Evolutionary conservation across 2,888 invertebrate genomes (phyloP).

Genomic region (Cheilosia scutellata): DNA sequence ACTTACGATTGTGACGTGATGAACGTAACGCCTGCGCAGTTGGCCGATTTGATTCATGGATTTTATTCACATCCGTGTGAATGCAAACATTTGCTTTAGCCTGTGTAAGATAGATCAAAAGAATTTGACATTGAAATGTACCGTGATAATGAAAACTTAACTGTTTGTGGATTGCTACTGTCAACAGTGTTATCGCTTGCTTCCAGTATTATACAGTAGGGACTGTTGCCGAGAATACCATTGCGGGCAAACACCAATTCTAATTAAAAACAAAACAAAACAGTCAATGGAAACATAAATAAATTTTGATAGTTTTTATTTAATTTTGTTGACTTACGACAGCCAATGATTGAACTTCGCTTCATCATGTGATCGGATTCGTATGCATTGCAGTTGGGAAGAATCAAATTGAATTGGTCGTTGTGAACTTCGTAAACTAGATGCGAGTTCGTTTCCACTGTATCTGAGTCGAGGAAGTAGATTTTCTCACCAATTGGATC

Average conservation of each 20-base stretch:
- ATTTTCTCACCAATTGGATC: slow-evolving; percentile 81
- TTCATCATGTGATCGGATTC: slow-evolving; percentile 82
- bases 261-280: slow-evolving; percentile 61
- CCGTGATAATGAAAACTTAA: slow-evolving; percentile 62
- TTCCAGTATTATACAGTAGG: slow-evolving; percentile 85
- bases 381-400: slow-evolving; percentile 81
- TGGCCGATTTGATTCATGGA: slow-evolving; percentile 81
- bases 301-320: not conserved
- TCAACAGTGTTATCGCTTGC: slow-evolving; percentile 85
- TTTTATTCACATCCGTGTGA: slow-evolving; percentile 80
- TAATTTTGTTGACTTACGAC: slow-evolving; percentile 80
- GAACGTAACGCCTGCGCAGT: slow-evolving; percentile 80
- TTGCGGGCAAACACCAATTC: slow-evolving; percentile 81
- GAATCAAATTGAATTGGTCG: slow-evolving; percentile 80
- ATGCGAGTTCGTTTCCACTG: slow-evolving; percentile 81
- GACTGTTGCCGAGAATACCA: slow-evolving; percentile 81
- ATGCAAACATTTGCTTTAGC: slow-evolving; percentile 84
- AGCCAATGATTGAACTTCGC: slow-evolving; percentile 82
- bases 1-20: slow-evolving; percentile 77
- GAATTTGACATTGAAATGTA: slow-evolving; percentile 21
- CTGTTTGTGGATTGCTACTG: slow-evolving; percentile 75
- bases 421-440: slow-evolving; percentile 81
- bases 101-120: slow-evolving; percentile 74
- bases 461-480: slow-evolving; percentile 82
- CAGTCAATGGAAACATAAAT: slow-evolving; percentile 4